Evolutionary conservation across 2,113 vertebrate species (phyloP), one percentile per base, ranked within the genome.

Genomic region (Pampusana beccarii): DNA sequence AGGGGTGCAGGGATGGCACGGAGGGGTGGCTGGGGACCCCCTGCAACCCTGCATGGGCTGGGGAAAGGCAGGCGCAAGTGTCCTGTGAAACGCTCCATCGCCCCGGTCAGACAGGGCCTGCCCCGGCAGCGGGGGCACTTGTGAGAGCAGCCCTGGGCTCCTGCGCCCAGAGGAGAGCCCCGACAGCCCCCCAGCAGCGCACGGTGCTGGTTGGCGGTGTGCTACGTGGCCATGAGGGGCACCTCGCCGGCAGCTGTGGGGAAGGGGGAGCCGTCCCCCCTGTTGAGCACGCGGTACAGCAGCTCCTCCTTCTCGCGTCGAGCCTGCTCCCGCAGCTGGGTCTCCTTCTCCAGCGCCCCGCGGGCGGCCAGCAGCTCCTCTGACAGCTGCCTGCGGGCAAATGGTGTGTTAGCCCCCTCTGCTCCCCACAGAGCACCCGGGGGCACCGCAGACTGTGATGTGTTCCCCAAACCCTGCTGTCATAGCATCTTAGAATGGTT

Each of bases 231-330:
- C 16, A 98, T 95, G 88, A 98, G 95, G 10, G 98, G 94, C 94
- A 97, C 94, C 64, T 98, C 97, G 0, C 94, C 42, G 5, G 96
- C 38, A 5, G 97, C 34, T 8, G 91, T 15, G 31, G 98, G 97
- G 90, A 98, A 98, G 67, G 97, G 83, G 5, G 95, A 93, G 17
- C 98, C 80, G 1, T 98, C 97, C 20, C 98, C 98, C 0, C 97
- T 70, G 11, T 98, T 98, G 1, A 98, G 95, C 92, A 99, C 96
- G 1, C 98, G 98, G 96, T 98, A 99, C 71, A 99, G 94, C 90
- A 99, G 98, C 97, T 99, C 98, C 81, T 99, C 99, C 83, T 99
- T 99, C 90, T 99, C 99, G 23, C 97, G 98, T 75, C 84, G 96
- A 54, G 98, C 98, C 79, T 97, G 98, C 50, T 98, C 98, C 70